Percentiles rank a stretch among this genome's conserved stretches.
Evolutionary conservation across 2,113 vertebrate genomes (phyloP).

Genomic region (Leucopsar rothschildi): DNA sequence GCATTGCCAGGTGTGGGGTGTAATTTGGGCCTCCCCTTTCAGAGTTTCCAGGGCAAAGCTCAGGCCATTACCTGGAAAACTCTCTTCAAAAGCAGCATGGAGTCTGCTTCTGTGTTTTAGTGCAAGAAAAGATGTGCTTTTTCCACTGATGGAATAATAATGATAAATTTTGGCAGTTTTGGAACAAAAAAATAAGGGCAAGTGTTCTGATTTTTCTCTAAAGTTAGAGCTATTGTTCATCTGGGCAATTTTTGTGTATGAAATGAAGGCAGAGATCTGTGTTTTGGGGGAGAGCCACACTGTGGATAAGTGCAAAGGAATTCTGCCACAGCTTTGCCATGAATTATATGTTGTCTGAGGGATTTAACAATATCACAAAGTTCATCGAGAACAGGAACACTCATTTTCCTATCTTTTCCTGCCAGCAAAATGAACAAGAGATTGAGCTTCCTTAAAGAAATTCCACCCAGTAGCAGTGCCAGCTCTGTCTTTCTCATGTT

Average conservation of each 20-base stretch:
- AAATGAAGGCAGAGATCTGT: not conserved
- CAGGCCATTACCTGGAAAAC: not conserved
- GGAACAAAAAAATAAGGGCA: not conserved
- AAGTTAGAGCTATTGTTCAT: slow-evolving; percentile 31
- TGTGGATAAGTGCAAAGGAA: slow-evolving; percentile 36
- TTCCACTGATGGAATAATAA: not conserved
- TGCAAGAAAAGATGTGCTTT: not conserved
- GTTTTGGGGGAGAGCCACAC: slow-evolving; percentile 28
- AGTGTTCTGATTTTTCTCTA: not conserved
- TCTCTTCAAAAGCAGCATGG: not conserved
- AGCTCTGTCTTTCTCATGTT: slow-evolving; percentile 47
- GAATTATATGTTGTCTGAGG: slow-evolving; percentile 54
- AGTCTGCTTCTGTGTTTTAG: not conserved
- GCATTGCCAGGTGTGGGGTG: not conserved
- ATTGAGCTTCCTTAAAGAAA: slow-evolving; percentile 63
- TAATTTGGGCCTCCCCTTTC: fast-evolving
- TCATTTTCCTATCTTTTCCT: slow-evolving; percentile 59
- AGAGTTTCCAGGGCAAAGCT: not conserved
- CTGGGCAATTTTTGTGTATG: not conserved
- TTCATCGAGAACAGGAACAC: slow-evolving; percentile 27
- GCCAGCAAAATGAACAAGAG: slow-evolving; percentile 56
- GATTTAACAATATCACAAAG: slow-evolving; percentile 37
- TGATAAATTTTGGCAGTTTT: not conserved
- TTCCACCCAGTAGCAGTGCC: slow-evolving; percentile 55
- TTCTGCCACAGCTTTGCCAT: slow-evolving; percentile 35